phyloP scores from a whole-genome alignment of 2,113 vertebrate genomes.

The Ptychochromis oligacanthus region DNA sequence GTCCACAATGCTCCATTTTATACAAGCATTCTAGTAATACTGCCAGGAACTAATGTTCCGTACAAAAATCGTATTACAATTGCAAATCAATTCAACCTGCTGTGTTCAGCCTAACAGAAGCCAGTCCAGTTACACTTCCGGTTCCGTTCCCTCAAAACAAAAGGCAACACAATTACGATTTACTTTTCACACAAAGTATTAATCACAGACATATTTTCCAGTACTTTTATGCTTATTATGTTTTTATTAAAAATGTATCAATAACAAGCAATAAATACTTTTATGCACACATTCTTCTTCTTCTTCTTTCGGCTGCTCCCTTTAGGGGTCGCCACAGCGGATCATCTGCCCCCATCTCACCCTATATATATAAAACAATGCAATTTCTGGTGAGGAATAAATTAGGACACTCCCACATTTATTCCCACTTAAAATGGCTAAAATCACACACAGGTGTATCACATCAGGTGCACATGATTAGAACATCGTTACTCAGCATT shows the following conservation, averaged over 20 bases:
- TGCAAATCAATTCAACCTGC: neutral
- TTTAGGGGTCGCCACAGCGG: no score
- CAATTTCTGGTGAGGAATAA: no score
- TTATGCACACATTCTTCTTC: neutral
- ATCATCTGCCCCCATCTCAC: no score
- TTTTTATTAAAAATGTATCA: neutral
- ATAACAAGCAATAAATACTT: neutral
- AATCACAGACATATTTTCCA: neutral
- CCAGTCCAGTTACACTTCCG: conserved; percentile 1
- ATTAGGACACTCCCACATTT: no score
- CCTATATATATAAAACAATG: no score
- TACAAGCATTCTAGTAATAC: neutral
- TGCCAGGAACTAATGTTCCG: neutral
- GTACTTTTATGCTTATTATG: neutral
- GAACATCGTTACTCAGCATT: no score
- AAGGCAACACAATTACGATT: neutral
- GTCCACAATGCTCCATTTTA: conserved; percentile 25
- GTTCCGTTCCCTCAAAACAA: neutral
- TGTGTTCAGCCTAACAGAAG: neutral
- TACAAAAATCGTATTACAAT: conserved; percentile 36
- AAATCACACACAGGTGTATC: no score
- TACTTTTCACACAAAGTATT: neutral
- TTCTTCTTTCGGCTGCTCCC: no score
- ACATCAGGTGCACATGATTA: no score
- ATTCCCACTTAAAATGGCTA: no score